Conservation (phyloP, 2,113 vertebrate genomes). For the Daubentonia madagascariensis region DNA sequence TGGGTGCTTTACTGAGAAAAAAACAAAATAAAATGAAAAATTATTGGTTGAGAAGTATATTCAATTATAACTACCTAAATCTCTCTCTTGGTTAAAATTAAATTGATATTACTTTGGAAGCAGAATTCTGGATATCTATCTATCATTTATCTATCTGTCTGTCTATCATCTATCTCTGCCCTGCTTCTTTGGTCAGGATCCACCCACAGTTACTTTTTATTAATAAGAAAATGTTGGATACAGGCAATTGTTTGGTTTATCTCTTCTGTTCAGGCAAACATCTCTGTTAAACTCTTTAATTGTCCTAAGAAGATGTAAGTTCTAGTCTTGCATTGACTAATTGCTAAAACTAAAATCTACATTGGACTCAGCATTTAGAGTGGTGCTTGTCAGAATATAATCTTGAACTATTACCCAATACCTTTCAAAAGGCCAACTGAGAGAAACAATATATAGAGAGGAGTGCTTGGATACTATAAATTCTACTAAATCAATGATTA, state of each 20-base stretch:
- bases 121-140: neutral
- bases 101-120: neutral
- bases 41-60: neutral
- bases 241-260: neutral
- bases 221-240: neutral
- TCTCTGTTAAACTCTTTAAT: neutral
- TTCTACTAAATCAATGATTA: neutral
- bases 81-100: neutral
- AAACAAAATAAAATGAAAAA: neutral
- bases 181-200: neutral
- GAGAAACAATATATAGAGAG: neutral
- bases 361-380: neutral
- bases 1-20: neutral
- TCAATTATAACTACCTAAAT: neutral
- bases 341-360: constrained; percentile 4
- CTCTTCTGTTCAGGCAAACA: neutral
- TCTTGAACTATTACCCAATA: neutral
- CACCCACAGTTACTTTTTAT: neutral
- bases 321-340: neutral
- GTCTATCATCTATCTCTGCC: neutral
- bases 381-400: neutral
- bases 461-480: neutral
- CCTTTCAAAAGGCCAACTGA: neutral
- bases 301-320: neutral
- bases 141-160: neutral